These are phyloP conservation scores for Campopleginae sp. DNA, from an alignment of 2,888 invertebrate genomes.

Conservation along the genomic window DNA sequence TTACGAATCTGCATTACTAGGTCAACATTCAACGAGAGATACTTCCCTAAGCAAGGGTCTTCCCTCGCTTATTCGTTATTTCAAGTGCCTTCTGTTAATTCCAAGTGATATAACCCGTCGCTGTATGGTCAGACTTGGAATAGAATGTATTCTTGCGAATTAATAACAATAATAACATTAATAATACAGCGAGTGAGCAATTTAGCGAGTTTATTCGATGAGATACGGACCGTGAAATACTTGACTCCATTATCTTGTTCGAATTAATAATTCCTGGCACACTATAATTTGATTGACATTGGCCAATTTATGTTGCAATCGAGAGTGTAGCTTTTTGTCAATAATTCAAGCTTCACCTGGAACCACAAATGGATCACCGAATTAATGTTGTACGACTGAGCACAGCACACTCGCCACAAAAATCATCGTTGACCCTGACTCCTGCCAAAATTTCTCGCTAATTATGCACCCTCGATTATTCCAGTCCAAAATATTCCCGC, in stretches of 20 bases:
- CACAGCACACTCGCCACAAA: background rate
- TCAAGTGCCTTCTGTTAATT: background rate
- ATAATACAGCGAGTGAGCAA: background rate
- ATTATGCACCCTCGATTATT: no score
- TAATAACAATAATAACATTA: background rate
- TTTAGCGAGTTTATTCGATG: no score
- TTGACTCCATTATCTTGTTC: background rate
- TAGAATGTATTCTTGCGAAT: background rate
- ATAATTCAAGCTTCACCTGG: background rate
- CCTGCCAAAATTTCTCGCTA: no score
- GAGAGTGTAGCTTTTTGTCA: background rate
- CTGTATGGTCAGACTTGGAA: background rate
- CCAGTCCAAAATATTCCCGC: no score
- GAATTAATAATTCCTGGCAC: background rate
- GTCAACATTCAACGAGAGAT: background rate
- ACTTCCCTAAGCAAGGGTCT: background rate
- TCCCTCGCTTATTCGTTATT: background rate
- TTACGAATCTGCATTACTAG: no score
- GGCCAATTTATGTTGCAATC: background rate
- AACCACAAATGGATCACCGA: background rate
- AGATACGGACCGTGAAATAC: background rate
- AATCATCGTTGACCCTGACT: background rate
- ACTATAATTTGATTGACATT: background rate
- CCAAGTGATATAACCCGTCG: background rate
- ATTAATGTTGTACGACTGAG: background rate